Evolutionary conservation across 1,140 invertebrate genomes (phyloP).

Genomic region (Maniola jurtina): DNA sequence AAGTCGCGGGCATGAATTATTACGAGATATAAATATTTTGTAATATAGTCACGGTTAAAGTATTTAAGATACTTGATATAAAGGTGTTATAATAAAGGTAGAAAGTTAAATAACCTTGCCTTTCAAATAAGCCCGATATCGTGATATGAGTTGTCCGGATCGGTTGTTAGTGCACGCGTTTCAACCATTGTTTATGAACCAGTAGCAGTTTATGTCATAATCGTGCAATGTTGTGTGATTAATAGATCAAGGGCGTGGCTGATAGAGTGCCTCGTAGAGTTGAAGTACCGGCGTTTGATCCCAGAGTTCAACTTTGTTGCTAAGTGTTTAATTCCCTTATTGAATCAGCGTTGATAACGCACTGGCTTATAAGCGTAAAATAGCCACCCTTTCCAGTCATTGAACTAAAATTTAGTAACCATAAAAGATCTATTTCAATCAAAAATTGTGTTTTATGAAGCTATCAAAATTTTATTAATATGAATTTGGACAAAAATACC

Average conservation of each 20-base stretch:
- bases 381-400: no score
- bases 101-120: constrained; percentile 13
- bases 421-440: no score
- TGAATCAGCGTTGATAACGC: no score
- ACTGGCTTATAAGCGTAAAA: no score
- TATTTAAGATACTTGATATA: background rate
- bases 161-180: background rate
- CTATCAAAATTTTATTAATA: no score
- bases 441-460: no score
- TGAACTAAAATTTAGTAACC: no score
- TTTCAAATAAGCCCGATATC: constrained; percentile 4
- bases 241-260: background rate
- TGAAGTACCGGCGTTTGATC: background rate
- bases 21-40: no score
- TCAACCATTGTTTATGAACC: background rate
- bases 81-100: constrained; percentile 11
- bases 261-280: background rate
- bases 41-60: constrained; percentile 14
- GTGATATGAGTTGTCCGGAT: background rate
- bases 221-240: background rate
- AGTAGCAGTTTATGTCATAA: constrained; percentile 12
- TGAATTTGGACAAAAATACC: no score
- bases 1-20: background rate
- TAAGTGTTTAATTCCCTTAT: no score
- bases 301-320: no score